Base-by-base conservation (phyloP, 2,113 vertebrate genomes). In the Irena cyanogastra region DNA sequence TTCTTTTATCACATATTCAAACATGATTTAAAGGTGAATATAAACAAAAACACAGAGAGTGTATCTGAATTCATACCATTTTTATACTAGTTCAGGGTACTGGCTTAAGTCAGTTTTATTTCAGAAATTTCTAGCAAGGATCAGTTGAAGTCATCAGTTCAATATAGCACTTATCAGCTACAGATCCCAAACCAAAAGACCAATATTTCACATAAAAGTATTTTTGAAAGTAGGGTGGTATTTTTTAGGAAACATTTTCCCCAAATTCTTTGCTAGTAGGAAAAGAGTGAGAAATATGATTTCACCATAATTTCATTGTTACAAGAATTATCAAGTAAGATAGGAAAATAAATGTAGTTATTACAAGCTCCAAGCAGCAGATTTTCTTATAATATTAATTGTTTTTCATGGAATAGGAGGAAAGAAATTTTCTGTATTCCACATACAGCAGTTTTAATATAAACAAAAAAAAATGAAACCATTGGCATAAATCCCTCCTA, bases 1-100 rank as follows among this genome's bases (percentile, higher is more conserved):
- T 72, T 95, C 57, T 63, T 49, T 70, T 95, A 95, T 75, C 82
- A 94, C 54, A 69, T 53, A 90, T 63, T 72, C 68, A 88, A 65
- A 61, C 16, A 68, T 70, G 44, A 95, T 93, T 96, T 92, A 92
- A 85, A 69, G 31, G 41, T 68, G 31, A 82, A 35, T 74, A 84
- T 77, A 75, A 13, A 70, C 31, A 87, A 93, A 90, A 85, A 37
- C 59, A 61, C 8, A 57, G 21, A 57, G 42, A 66, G 26, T 35
- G 13, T 42, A 56, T 41, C 37, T 69, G 35, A 93, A 66, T 7
- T 54, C 35, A 54, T 37, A 59, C 5, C 2, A 52, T 63, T 81
- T 86, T 86, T 63, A 37, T 37, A 33, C 11, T 63, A 63, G 60
- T 28, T 88, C 50, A 92, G 9, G 52, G 16, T 33, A 65, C 23